Percentiles rank a stretch among this genome's conserved stretches.
phyloP scores from a whole-genome alignment of 2,113 vertebrate species.

The Microtus richardsoni region DNA sequence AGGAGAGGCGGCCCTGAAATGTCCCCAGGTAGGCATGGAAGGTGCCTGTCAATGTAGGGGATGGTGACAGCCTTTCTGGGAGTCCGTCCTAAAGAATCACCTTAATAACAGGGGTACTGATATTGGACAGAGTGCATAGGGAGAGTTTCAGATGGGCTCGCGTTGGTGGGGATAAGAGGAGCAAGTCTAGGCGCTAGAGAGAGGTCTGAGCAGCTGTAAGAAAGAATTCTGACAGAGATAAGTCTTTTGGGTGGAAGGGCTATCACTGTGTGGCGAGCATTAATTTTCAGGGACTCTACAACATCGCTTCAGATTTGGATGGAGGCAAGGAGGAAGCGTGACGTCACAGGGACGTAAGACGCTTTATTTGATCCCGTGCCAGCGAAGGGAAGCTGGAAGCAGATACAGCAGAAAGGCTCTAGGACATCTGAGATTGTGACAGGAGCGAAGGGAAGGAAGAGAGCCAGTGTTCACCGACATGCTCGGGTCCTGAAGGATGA shows the following conservation, averaged over 20 bases:
- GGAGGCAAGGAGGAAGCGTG: background rate
- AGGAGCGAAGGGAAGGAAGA: background rate
- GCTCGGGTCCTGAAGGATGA: background rate
- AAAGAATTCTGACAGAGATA: background rate
- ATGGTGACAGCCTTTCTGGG: background rate
- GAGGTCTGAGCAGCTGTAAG: background rate
- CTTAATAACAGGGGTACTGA: background rate
- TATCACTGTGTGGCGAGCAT: background rate
- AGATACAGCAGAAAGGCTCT: background rate
- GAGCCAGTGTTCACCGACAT: background rate
- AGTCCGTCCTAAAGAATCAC: constrained; percentile 16
- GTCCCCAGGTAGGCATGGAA: background rate
- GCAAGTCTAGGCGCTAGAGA: background rate
- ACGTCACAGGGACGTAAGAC: background rate
- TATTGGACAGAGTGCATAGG: background rate
- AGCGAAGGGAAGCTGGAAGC: background rate
- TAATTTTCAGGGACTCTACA: background rate
- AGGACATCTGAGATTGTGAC: background rate
- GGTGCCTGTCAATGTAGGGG: background rate
- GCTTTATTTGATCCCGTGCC: background rate
- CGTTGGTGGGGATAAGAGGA: background rate
- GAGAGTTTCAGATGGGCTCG: background rate
- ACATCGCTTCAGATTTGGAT: background rate
- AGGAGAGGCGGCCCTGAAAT: background rate
- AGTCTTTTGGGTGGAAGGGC: background rate